Evolutionary conservation across 2,113 vertebrate species (phyloP), one percentile per base, ranked within the genome.

Genomic region (Origma solitaria): DNA sequence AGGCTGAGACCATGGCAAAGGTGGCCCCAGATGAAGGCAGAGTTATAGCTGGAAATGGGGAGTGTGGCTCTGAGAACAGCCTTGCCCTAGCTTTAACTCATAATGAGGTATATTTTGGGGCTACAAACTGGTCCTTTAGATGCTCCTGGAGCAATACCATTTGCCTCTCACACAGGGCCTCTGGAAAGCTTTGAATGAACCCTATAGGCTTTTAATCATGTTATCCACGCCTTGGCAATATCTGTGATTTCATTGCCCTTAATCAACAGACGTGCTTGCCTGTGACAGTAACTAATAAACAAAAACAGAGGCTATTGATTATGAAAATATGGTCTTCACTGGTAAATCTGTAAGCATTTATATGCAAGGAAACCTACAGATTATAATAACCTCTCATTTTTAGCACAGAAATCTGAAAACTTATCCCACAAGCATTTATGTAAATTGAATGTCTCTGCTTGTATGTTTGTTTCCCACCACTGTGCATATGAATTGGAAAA

Each of bases 201-300:
- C 31, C 44, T 3, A 6, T 25, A 81, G 56, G 50, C 25, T 70
- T 91, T 90, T 78, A 80, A 86, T 65, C 1, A 3, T 53, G 45
- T 85, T 92, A 82, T 92, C 82, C 79, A 11, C n/a, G 7, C 60
- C 56, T 93, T 86, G 82, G 88, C 44, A 72, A 61, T 58, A 37
- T 28, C 68, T 71, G 49, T 92, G 13, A 66, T 88, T 95, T 94
- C 64, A 78, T 31, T 80, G 44, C 33, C 64, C 56, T 86, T 94
- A 90, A 94, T 93, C 79, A 93, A 75, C 86, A 86, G 69, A 92
- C 87, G 73, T 13, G 0, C 37, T 93, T 90, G 47, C 44, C 90
- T 86, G 64, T 83, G 90, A 88, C 56, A 92, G 71, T 68, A 78
- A 75, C 42, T 68, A 92, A 93, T 85, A 93, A 92, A 77, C 45